Evolutionary conservation across 1,140 invertebrate species (phyloP).

Genomic region (Spodoptera frugiperda): DNA sequence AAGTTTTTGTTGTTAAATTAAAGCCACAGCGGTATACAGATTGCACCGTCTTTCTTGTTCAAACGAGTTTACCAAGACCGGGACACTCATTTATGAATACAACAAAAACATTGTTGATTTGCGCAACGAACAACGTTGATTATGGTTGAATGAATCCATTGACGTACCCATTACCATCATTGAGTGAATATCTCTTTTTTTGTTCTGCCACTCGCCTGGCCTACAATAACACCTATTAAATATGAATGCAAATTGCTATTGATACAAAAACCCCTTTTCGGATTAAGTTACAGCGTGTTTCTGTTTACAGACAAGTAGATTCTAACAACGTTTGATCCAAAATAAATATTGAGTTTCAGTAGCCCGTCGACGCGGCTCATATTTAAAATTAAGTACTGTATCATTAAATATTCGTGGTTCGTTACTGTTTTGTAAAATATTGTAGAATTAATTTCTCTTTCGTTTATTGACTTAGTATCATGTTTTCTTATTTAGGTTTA

Average conservation of each 20-base stretch:
- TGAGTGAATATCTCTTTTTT: not conserved
- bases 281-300: constrained; percentile 48
- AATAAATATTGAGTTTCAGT: constrained; percentile 50
- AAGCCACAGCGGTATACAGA: constrained; percentile 13
- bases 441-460: not conserved
- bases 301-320: constrained; percentile 47
- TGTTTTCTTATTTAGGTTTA: too few relatives aligned
- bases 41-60: constrained; percentile 3
- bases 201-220: not conserved
- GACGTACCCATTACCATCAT: constrained; percentile 3
- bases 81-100: not conserved
- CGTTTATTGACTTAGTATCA: not conserved
- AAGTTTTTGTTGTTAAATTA: constrained; percentile 42
- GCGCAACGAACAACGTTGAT: constrained; percentile 1
- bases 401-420: constrained; percentile 14
- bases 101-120: constrained; percentile 1
- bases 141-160: constrained; percentile 2
- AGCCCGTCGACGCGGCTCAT: not conserved
- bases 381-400: constrained; percentile 6
- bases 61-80: not conserved
- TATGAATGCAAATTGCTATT: constrained; percentile 50
- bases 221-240: constrained; percentile 37
- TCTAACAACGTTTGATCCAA: constrained; percentile 51
- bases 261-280: constrained; percentile 50
- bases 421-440: not conserved